Conservation (phyloP, 1,140 invertebrate species). For the Pseudomyrmex sp. region DNA sequence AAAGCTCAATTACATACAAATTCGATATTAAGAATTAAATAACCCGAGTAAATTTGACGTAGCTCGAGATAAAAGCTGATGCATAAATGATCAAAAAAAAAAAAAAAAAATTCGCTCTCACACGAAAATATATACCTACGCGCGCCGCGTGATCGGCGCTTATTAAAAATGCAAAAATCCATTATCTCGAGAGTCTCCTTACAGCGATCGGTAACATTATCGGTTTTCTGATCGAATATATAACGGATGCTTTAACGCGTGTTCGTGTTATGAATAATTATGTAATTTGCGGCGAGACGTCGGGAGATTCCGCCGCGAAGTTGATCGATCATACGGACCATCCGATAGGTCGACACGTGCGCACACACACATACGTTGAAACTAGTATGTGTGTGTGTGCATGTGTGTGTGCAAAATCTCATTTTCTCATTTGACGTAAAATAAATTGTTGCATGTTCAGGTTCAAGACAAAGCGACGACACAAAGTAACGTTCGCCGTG, state of each 20-base stretch:
- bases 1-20: too few species aligned
- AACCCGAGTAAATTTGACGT: too few species aligned
- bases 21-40: neutral
- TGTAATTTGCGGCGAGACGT: conserved; percentile 26
- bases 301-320: conserved; percentile 17
- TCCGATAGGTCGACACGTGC: neutral
- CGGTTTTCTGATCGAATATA: conserved; percentile 1
- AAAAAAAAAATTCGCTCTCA: neutral
- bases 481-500: neutral
- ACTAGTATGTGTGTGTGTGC: neutral
- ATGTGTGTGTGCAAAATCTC: neutral
- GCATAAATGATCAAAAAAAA: neutral
- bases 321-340: conserved; percentile 44
- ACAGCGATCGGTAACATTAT: conserved; percentile 30
- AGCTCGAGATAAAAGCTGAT: too few species aligned
- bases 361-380: neutral
- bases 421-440: neutral
- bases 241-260: conserved; percentile 26
- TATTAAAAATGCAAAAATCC: conserved; percentile 4
- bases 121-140: too few species aligned
- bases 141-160: neutral
- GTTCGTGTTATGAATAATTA: conserved; percentile 50
- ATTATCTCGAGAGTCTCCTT: conserved; percentile 3
- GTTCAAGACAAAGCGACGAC: neutral
- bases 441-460: neutral